phyloP scores from a whole-genome alignment of 2,797 vertebrate species.

The Craterocephalus amniculus region DNA sequence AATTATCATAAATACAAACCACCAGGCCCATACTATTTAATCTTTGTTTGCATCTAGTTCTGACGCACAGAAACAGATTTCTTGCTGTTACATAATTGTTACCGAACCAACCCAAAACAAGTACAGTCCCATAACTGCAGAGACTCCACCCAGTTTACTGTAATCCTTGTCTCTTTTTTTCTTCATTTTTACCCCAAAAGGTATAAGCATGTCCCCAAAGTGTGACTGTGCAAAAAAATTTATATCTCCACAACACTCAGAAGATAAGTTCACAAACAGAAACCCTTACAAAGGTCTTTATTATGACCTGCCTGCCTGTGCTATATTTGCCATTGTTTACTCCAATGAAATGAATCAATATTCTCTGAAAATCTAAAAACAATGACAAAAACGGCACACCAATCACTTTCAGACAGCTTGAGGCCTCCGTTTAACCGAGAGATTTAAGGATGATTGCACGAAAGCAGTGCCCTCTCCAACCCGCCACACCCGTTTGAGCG shows the following conservation, averaged over 20 bases:
- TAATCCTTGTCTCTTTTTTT: background rate
- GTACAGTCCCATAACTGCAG: background rate
- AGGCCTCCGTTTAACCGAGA: slow-evolving; percentile 41
- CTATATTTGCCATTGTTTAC: background rate
- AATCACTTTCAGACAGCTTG: slow-evolving; percentile 34
- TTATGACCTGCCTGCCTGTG: background rate
- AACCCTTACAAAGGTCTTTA: background rate
- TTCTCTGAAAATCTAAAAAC: slow-evolving; percentile 38
- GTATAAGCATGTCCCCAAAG: background rate
- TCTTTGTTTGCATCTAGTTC: slow-evolving; percentile 41
- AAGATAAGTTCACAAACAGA: slow-evolving; percentile 3
- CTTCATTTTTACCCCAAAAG: background rate
- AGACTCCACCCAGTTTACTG: background rate
- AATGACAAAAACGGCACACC: slow-evolving; percentile 30
- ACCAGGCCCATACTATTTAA: slow-evolving; percentile 14
- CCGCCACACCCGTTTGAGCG: slow-evolving; percentile 50
- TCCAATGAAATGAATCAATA: slow-evolving; percentile 2
- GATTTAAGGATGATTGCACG: slow-evolving; percentile 70
- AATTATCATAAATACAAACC: background rate
- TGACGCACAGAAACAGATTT: slow-evolving; percentile 31
- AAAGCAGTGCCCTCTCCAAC: slow-evolving; percentile 63
- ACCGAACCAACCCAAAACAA: slow-evolving; percentile 13
- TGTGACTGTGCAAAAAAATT: background rate
- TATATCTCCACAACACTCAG: background rate
- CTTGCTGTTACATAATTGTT: slow-evolving; percentile 42